Evolutionary conservation across 1,140 invertebrate species (phyloP), one percentile per base, ranked within the genome.

Genomic region (Radopholus similis): DNA sequence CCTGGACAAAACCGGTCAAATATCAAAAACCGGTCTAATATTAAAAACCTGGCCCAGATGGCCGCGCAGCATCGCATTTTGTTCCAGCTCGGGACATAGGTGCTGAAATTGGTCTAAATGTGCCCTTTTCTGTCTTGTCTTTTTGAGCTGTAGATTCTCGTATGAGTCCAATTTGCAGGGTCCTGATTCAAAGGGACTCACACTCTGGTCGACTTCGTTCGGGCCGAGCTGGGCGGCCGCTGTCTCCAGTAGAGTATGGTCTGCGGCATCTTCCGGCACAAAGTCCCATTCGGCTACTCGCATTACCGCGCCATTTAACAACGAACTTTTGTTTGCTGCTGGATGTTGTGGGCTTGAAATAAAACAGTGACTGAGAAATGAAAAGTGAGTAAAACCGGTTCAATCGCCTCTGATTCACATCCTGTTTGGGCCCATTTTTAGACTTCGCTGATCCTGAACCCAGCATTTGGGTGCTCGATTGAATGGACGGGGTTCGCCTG

Each of bases 21-120:
- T n/a, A n/a, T n/a, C n/a, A n/a, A n/a, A n/a, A n/a, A n/a, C n/a
- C n/a, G n/a, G n/a, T n/a, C n/a, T n/a, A n/a, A n/a, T n/a, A n/a
- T n/a, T n/a, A n/a, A n/a, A n/a, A n/a, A n/a, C n/a, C n/a, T n/a
- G 76, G 15, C 59, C 59, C 5, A 77, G 13, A 42, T 78, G 57
- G 0, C 68, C 69, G 11, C 9, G 49, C 30, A 63, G 62, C 40
- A 44, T 15, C n/a, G 4, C 65, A 44, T 66, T 74, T 13, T 73
- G 35, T 1, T 73, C 54, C 4, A 77, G 26, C 21, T 70, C 37
- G 40, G 68, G 68, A 34, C 68, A 70, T 23, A 47, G 32, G 21
- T 70, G 13, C 1, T 18, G 9, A 35, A 18, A 64, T 64, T 11
- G 40, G 49, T 55, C 28, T 11, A 47, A 49, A 58, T 47, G 44